A percentile compares a stretch with the other conserved stretches of the same genome.
Evolutionary conservation across 92 coral and sea anemone genomes (phyloP).

Genomic region (Paragorgia papillata): DNA sequence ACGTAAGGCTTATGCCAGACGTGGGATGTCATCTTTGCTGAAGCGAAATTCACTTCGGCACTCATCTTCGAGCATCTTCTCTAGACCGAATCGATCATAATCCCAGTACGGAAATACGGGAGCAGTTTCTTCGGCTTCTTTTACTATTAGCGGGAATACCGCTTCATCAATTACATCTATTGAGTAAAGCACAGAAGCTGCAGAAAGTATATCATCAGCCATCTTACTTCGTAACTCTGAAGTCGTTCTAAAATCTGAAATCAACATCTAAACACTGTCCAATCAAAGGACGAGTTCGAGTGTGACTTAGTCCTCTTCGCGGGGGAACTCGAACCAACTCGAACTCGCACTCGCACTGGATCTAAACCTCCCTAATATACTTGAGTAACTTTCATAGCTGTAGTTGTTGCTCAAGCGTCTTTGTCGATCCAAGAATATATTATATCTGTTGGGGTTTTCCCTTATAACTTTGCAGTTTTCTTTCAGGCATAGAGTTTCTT

Average conservation of each 20-base stretch:
- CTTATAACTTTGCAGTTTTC: conserved; percentile 41
- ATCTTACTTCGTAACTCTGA: too few species aligned
- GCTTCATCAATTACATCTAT: neutral
- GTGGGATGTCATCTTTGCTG: too few species aligned
- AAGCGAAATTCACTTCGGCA: neutral
- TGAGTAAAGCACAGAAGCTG: neutral
- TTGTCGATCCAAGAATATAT: conserved; percentile 27
- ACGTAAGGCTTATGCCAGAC: too few species aligned
- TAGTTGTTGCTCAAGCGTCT: conserved; percentile 19
- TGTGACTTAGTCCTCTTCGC: too few species aligned
- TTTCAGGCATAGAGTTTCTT: conserved; percentile 38
- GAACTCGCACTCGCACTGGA: too few species aligned
- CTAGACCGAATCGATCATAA: conserved; percentile 2
- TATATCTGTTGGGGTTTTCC: conserved; percentile 46
- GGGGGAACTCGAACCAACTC: too few species aligned
- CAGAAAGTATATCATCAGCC: neutral
- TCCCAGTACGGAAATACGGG: conserved; percentile 27
- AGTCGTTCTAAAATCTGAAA: too few species aligned
- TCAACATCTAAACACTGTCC: too few species aligned
- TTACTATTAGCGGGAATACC: neutral
- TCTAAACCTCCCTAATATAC: too few species aligned
- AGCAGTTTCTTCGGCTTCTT: neutral
- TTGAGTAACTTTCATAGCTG: conserved; percentile 32
- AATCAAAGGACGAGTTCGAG: too few species aligned
- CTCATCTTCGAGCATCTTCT: neutral